Base-by-base conservation (phyloP, 1,140 invertebrate species). In the Pseudomyrmex concolor region DNA sequence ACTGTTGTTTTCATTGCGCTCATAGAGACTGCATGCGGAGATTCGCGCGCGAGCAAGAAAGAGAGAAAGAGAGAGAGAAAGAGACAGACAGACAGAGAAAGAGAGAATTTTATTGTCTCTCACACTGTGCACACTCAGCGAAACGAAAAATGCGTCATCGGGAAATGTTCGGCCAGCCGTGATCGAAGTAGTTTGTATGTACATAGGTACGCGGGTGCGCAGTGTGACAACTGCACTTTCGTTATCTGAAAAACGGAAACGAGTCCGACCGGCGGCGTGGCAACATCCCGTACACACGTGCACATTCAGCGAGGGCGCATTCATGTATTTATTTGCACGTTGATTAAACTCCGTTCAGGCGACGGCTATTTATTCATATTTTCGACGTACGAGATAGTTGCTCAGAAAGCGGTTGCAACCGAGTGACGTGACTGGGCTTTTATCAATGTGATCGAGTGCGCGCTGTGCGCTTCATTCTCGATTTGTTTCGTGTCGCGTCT, bases 301-400 rank as follows among this genome's bases (percentile, higher is more conserved):
- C 34, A 13, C 19, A 34, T 34, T 34, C 34, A 34, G 34, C 34
- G 34, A 4, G 34, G 19, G 12, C 12, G 19, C 8, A 59, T 80
- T 80, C 66, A 71, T 12, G 22, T 70, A 60, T 80, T 71, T 59
- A 48, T 12, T 3, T 54, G 43, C 54, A n/a, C 54, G 15, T 80
- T 71, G 54, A 80, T 80, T 71, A 80, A 80, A 80, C 66, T 80
- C 4, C 15, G 54, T 51, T 34, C 54, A 68, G 43, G 19, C 64
- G 51, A 70, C 51, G 34, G 64, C 66, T 59, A 80, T 80, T 80
- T 80, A 80, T 80, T 80, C 66, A 71, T 80, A 71, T 80, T 80
- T 70, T 80, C 66, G 66, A 59, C 15, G 67, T 54, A 25, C 67
- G 15, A 13, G 64, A 10, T 57, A 71, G 76, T 50, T 80, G 76